These are phyloP conservation scores for Nautilus pompilius DNA, from an alignment of 1,140 invertebrate species.

Conservation along the genomic window DNA sequence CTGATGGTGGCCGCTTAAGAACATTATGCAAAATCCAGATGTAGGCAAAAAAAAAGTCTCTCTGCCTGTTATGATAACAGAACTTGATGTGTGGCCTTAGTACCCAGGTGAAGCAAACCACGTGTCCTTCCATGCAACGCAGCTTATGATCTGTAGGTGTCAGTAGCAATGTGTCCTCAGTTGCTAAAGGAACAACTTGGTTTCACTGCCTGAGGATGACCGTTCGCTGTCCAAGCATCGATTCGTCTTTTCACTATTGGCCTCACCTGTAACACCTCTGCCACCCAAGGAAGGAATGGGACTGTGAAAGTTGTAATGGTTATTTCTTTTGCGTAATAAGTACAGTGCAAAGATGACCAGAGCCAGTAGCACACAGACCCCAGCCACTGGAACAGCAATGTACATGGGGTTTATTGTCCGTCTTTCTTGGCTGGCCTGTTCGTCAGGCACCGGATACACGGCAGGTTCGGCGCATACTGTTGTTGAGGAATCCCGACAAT, in stretches of 20 bases:
- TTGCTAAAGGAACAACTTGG: constrained; percentile 47
- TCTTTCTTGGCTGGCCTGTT: constrained; percentile 13
- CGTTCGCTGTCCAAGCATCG: constrained; percentile 48
- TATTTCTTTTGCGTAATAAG: constrained; percentile 35
- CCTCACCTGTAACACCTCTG: constrained; percentile 14
- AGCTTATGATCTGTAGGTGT: too few relatives aligned
- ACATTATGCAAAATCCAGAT: too few relatives aligned
- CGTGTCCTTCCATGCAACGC: too few relatives aligned
- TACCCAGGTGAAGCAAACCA: too few relatives aligned
- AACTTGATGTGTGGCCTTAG: too few relatives aligned
- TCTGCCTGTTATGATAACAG: too few relatives aligned
- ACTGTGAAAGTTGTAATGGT: constrained; percentile 30
- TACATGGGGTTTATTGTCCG: constrained; percentile 47
- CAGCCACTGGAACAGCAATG: constrained; percentile 48
- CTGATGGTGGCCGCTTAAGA: too few relatives aligned
- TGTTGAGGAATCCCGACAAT: constrained; percentile 3
- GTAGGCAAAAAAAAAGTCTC: too few relatives aligned
- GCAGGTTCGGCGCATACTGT: constrained; percentile 14
- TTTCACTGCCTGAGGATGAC: constrained; percentile 48
- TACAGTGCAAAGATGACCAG: constrained; percentile 52
- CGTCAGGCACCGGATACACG: too few relatives aligned
- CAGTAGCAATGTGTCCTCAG: too few relatives aligned
- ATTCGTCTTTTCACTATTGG: constrained; percentile 28
- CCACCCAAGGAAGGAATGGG: constrained; percentile 22
- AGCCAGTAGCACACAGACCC: constrained; percentile 46